phyloP scores from a whole-genome alignment of 2,888 invertebrate species.

The Trissonchulus latispiculum region DNA sequence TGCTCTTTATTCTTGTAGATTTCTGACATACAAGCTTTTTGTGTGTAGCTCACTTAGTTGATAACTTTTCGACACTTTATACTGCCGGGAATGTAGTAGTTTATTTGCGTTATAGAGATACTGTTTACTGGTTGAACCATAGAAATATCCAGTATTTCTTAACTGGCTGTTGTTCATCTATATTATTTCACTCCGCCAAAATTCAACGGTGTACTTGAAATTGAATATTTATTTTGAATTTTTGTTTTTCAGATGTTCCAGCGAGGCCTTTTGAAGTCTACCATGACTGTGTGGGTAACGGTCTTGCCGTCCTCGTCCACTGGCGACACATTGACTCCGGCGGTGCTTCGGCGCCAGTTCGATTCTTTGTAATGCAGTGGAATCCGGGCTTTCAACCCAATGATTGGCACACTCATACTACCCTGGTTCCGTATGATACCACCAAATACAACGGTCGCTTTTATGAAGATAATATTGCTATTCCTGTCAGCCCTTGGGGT shows the following conservation, averaged over 20 bases:
- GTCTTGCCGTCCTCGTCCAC: neutral
- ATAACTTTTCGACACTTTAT: no score
- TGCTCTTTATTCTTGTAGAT: no score
- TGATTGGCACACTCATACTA: neutral
- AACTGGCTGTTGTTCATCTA: no score
- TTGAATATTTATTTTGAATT: no score
- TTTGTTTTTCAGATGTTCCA: constrained; percentile 15
- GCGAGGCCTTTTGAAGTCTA: neutral
- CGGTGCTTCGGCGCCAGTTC: constrained; percentile 21
- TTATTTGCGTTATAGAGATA: no score
- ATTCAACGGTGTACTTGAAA: no score
- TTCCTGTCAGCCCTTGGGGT: constrained; percentile 62
- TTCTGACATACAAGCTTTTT: no score
- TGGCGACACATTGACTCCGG: neutral
- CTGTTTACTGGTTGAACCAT: no score
- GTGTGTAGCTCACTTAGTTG: no score
- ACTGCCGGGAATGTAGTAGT: no score
- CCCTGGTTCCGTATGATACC: neutral
- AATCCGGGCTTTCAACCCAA: neutral
- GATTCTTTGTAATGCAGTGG: constrained; percentile 6
- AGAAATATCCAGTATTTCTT: no score
- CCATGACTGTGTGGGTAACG: constrained; percentile 3
- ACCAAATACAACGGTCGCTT: constrained; percentile 8
- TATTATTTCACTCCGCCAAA: no score
- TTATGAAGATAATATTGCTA: neutral